These are phyloP conservation scores for Eira barbara DNA, from an alignment of 2,113 vertebrate genomes.

Conservation along the genomic window DNA sequence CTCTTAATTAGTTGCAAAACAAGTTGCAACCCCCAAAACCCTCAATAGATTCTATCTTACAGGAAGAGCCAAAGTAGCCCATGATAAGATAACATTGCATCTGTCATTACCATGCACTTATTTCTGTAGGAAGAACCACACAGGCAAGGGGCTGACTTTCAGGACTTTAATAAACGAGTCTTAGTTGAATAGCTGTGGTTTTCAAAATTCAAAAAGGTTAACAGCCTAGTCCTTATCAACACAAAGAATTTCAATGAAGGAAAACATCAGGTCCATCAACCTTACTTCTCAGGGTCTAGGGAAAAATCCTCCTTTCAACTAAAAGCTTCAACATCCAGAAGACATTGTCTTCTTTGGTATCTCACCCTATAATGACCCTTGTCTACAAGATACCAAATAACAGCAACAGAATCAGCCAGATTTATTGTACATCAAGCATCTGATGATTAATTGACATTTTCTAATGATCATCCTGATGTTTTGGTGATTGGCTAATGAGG, in stretches of 20 bases:
- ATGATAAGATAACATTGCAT: not conserved
- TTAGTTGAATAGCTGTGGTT: not conserved
- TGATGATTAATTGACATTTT: not conserved
- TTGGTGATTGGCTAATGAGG: not conserved
- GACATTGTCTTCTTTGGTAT: not conserved
- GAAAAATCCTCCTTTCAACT: not conserved
- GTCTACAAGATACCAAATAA: not conserved
- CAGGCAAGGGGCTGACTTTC: not conserved
- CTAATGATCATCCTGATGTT: not conserved
- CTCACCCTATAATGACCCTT: not conserved
- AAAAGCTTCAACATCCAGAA: not conserved
- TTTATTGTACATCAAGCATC: not conserved
- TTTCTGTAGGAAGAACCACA: not conserved
- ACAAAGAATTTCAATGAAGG: not conserved
- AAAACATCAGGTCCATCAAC: not conserved
- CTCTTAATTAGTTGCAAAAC: not conserved
- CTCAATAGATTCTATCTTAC: not conserved
- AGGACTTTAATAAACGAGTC: not conserved
- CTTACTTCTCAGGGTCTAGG: not conserved
- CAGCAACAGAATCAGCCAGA: not conserved
- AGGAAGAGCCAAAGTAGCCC: not conserved
- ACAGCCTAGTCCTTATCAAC: not conserved
- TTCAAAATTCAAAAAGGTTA: not conserved
- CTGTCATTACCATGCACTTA: not conserved
- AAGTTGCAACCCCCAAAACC: not conserved